These are phyloP conservation scores for Nibea albiflora DNA, from an alignment of 2,113 vertebrate species.

Conservation along the genomic window DNA sequence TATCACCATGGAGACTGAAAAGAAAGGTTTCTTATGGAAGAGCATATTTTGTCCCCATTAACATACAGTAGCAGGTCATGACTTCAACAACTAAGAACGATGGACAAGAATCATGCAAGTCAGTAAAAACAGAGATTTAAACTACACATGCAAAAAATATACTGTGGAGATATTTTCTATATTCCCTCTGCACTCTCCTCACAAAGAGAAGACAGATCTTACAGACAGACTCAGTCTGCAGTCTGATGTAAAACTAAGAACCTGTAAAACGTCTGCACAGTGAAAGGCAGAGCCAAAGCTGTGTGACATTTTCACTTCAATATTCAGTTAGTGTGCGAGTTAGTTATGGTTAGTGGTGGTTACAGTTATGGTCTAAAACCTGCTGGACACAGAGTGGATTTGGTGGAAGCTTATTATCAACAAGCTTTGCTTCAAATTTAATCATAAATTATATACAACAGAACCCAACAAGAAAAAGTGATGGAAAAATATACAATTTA, in stretches of 20 bases:
- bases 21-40: neutral
- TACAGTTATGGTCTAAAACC: neutral
- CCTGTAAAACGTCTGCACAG: neutral
- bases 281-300: constrained; percentile 3
- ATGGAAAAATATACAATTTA: no score
- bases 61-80: neutral
- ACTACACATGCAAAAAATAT: neutral
- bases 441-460: no score
- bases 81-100: neutral
- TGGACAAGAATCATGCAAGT: neutral
- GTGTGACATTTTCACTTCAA: neutral
- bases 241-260: constrained; percentile 1
- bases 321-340: neutral
- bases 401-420: neutral
- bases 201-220: neutral
- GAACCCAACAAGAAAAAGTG: no score
- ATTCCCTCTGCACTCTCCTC: constrained; percentile 3
- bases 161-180: neutral
- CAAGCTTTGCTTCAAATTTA: no score
- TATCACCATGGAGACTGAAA: neutral
- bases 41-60: neutral
- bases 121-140: neutral
- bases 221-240: neutral
- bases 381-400: neutral
- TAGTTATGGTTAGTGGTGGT: no score